These are phyloP conservation scores for Xylota sylvarum DNA, from an alignment of 2,888 invertebrate species.

Conservation along the genomic window DNA sequence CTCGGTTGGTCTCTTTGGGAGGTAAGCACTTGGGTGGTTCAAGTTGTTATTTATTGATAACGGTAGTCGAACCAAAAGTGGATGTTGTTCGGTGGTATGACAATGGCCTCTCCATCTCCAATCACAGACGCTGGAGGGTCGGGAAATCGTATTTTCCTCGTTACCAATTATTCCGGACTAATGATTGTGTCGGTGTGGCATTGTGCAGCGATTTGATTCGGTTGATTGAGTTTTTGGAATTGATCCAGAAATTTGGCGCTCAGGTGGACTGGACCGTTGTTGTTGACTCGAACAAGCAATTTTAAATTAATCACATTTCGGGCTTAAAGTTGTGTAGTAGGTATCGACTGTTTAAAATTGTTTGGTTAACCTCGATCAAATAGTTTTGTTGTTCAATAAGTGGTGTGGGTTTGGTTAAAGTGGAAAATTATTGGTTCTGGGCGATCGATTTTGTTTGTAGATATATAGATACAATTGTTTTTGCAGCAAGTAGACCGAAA, in stretches of 20 bases:
- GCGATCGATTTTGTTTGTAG: conserved; percentile 35
- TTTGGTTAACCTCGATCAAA: conserved; percentile 56
- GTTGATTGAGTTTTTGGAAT: conserved; percentile 74
- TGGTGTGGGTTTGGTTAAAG: conserved; percentile 42
- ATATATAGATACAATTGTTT: too few relatives aligned
- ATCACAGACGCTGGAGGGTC: background rate
- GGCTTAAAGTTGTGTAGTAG: conserved; percentile 21
- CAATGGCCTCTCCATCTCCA: conserved; percentile 37
- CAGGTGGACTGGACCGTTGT: conserved; percentile 44
- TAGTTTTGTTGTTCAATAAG: conserved; percentile 31
- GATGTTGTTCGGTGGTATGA: conserved; percentile 37
- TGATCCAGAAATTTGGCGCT: conserved; percentile 56
- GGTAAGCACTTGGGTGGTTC: conserved; percentile 65
- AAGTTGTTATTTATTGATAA: conserved; percentile 74
- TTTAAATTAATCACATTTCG: conserved; percentile 62
- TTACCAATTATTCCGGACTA: conserved; percentile 72
- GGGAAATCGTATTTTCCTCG: conserved; percentile 60
- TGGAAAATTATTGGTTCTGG: conserved; percentile 39
- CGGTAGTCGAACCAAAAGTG: conserved; percentile 55
- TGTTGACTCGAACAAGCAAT: conserved; percentile 43
- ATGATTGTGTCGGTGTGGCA: conserved; percentile 53
- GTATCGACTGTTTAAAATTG: conserved; percentile 24
- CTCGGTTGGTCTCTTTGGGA: conserved; percentile 27
- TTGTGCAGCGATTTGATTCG: conserved; percentile 67
- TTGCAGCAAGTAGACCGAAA: too few relatives aligned